Evolutionary conservation across 2,888 invertebrate species (phyloP), one percentile per base, ranked within the genome.

Genomic region (Drosophila greeni): DNA sequence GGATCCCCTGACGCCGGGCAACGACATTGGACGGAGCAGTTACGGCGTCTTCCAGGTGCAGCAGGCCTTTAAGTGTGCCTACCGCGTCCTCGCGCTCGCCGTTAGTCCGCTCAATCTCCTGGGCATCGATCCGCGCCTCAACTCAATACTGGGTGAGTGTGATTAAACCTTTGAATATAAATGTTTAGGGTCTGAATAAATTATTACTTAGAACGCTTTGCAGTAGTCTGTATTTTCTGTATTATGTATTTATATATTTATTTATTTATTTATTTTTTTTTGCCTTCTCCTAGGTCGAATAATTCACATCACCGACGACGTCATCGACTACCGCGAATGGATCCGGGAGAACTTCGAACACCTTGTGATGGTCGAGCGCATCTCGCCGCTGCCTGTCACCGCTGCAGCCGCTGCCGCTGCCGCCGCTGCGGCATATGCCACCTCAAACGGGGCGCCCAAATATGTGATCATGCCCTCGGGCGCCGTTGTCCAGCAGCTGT

Each of bases 21-120:
- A 99, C 89, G 99, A 99, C 89, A 98, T 99, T 88, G 99, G 99
- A 9, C 93, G 98, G 79, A 97, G 97, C 88, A 98, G 98, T 85
- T 98, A 98, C 89, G 98, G 89, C 16, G 89, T 89, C 39, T 76
- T 90, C 37, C 88, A 91, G 88, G 95, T 95, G 18, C 95, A 95
- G 88, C 94, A 95, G 90, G 97, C 98, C 67, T 99, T 99, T 90
- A 97, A 97, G 90, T 97, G 96, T 91, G 99, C 99, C 66, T 98
- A 95, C 90, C 92, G 94, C 70, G 93, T 94, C 81, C 91, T 97
- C 81, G 92, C 94, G 80, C 94, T 94, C 88, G 94, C 94, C 70
- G 94, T 94, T 70, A 93, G 90, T 83, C 90, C 86, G 18, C 84
- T 90, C 39, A 90, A 90, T 75, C 87, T 88, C 70, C 89, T 89